A percentile compares a stretch with the other conserved stretches of the same genome.
These are phyloP conservation scores for Contarinia nasturtii DNA, from an alignment of 1,140 invertebrate species.

Conservation along the genomic window DNA sequence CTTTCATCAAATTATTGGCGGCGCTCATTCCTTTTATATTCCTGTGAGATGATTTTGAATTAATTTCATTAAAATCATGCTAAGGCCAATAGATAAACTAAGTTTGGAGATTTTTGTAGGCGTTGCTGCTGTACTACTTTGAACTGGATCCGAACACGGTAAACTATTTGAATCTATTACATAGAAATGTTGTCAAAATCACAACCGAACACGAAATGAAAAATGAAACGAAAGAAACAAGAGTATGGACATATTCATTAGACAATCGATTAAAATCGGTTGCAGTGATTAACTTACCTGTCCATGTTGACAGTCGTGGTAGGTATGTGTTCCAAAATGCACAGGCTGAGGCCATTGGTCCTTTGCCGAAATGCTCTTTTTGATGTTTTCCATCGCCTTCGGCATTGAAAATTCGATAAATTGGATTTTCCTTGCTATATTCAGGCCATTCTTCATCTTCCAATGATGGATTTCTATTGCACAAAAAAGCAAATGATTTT, in stretches of 20 bases:
- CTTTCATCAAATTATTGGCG: too few species aligned
- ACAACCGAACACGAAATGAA: background rate
- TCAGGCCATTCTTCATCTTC: constrained; percentile 72
- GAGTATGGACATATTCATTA: background rate
- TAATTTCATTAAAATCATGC: background rate
- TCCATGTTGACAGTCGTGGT: constrained; percentile 56
- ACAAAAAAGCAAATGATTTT: constrained; percentile 11
- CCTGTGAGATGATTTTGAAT: background rate
- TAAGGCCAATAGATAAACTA: background rate
- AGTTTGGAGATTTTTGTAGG: too few species aligned
- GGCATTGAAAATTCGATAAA: constrained; percentile 78
- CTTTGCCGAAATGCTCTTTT: constrained; percentile 37
- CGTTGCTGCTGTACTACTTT: constrained; percentile 1
- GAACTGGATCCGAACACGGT: background rate
- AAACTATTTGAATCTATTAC: background rate
- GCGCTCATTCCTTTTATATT: background rate
- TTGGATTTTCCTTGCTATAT: constrained; percentile 63
- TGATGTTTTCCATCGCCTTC: constrained; percentile 25
- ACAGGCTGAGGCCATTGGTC: constrained; percentile 68
- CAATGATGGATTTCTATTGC: constrained; percentile 62
- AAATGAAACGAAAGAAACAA: background rate
- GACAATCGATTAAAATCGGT: background rate
- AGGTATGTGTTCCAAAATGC: constrained; percentile 93
- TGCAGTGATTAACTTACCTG: constrained; percentile 34
- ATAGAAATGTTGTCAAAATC: background rate